Base-by-base conservation (phyloP, 2,888 invertebrate species). In the Oscheius sp. region DNA sequence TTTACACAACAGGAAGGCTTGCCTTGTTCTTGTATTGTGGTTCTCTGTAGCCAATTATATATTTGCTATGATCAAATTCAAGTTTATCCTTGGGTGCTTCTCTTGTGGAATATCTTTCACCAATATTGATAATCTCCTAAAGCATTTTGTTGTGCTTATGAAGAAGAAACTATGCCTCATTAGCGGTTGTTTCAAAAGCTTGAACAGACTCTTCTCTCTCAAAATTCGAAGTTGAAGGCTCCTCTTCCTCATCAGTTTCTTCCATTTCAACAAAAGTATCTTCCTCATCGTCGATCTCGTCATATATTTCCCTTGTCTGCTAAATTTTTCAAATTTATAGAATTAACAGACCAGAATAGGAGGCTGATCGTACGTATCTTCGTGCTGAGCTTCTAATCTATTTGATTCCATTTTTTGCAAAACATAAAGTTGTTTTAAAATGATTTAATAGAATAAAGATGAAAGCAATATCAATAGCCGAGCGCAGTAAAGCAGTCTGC, bases 201-300 rank as follows among this genome's bases (percentile, higher is more conserved):
- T n/a, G n/a, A 37, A 37, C 20, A 20, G 55, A 17, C 1, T 15
- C 27, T 27, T 29, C 46, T 61, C n/a, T 12, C 12, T n/a, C n/a
- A 34, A 42, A n/a, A 27, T 37, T 29, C 39, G 45, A 25, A 4
- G 42, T n/a, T 20, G 20, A 20, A 20, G 10, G 12, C 5, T 37
- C 58, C 20, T 10, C 50, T 20, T 66, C 50, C 10, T 68, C 68
- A 27, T 68, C 61, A 5, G 46, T 45, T 20, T 68, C 68, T 10
- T 68, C 68, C 50, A 68, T 68, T 20, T 64, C 64, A 48, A 64
- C 64, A 29, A 37, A 58, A 48, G 58, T 31, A 20, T 61, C 68
- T 25, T 68, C 68, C 23, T 68, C 68, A 23, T 68, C 68, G 25
- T 46, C 57, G n/a, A 20, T 34, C 8, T 23, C 10, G 17, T 61